These are phyloP conservation scores for Lepidochitona cinerea DNA, from an alignment of 2,888 invertebrate species.

Conservation along the genomic window DNA sequence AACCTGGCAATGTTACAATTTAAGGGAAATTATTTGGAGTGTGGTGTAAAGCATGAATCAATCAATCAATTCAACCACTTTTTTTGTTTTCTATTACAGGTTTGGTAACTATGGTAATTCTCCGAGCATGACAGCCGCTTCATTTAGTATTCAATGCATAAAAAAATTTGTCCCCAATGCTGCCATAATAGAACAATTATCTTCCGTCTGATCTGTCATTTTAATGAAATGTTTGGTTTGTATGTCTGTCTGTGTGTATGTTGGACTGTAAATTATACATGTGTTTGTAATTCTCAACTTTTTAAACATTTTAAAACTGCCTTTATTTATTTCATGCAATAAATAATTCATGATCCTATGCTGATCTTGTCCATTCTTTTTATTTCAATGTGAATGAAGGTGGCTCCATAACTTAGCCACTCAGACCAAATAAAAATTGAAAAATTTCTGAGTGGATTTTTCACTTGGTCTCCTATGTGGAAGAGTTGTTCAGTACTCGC, in stretches of 20 bases:
- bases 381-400: too few relatives aligned
- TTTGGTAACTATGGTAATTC: slow-evolving; percentile 1
- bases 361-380: background rate
- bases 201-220: background rate
- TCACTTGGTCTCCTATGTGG: too few relatives aligned
- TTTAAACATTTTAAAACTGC: background rate
- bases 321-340: background rate
- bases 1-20: too few relatives aligned
- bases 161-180: background rate
- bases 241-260: background rate
- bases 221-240: background rate
- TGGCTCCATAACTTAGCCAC: too few relatives aligned
- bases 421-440: too few relatives aligned
- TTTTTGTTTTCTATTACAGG: background rate
- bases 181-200: slow-evolving; percentile 8
- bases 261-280: background rate
- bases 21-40: background rate
- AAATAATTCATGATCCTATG: background rate
- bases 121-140: background rate
- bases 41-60: background rate
- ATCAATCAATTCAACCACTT: background rate
- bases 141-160: background rate
- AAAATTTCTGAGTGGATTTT: too few relatives aligned
- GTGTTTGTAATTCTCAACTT: background rate
- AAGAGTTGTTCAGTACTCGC: too few relatives aligned